Evolutionary conservation across 1,140 invertebrate genomes (phyloP).

Genomic region (Drosophila aff.): DNA sequence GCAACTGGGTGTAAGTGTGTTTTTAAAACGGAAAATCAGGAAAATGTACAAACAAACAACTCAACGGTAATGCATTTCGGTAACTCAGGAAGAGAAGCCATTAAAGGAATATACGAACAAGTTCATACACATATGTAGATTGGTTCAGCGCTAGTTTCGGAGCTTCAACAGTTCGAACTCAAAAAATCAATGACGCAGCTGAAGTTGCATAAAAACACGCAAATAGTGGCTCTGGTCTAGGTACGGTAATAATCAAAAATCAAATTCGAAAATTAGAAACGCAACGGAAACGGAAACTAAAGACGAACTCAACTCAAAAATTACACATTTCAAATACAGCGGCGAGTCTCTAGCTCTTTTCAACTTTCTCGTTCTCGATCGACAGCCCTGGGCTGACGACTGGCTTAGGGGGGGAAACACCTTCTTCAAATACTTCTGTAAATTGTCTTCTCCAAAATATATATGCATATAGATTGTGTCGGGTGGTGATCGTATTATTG

Average conservation of each 20-base stretch:
- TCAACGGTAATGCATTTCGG: constrained; percentile 53
- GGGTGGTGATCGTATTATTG: constrained; percentile 2
- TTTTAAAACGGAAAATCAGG: constrained; percentile 62
- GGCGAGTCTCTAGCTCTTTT: constrained; percentile 50
- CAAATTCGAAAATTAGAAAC: constrained; percentile 24
- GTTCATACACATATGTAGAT: constrained; percentile 45
- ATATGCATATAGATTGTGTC: constrained; percentile 17
- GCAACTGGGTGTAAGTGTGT: constrained; percentile 60
- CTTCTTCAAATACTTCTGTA: constrained; percentile 77
- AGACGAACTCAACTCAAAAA: constrained; percentile 34
- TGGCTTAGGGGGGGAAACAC: constrained; percentile 27
- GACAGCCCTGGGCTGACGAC: constrained; percentile 1
- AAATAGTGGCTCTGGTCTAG: constrained; percentile 47
- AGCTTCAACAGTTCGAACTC: constrained; percentile 58
- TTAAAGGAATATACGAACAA: constrained; percentile 27
- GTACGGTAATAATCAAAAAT: constrained; percentile 47
- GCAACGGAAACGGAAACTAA: constrained; percentile 14
- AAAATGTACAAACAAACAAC: constrained; percentile 67
- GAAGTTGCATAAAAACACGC: constrained; percentile 83
- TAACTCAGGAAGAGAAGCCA: constrained; percentile 64
- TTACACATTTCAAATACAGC: constrained; percentile 46
- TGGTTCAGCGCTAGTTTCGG: constrained; percentile 55
- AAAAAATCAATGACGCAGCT: constrained; percentile 70
- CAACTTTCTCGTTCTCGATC: constrained; percentile 6
- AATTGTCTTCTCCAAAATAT: constrained; percentile 40